Evolutionary conservation across 1,140 invertebrate species (phyloP), one percentile per base, ranked within the genome.

Genomic region (Drosophila equinoxialis): DNA sequence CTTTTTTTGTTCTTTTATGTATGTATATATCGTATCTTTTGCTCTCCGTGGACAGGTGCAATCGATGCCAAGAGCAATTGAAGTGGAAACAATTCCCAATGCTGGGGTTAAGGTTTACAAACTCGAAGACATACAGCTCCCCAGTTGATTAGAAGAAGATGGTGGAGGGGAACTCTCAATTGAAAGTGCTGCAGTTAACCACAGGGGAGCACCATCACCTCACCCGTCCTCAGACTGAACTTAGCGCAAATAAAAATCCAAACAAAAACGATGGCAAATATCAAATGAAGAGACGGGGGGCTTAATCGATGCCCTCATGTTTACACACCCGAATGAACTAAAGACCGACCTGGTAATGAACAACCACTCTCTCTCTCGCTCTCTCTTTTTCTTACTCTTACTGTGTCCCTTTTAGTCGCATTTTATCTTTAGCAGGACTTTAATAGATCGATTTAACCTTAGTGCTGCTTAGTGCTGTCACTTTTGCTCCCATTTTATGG

Each of bases 61-160:
- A 86, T 81, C 83, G 83, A 86, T 82, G 72, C 79, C 66, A 62
- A 79, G 13, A 55, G 65, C 82, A 79, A 86, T 87, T 83, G 62
- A 87, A 82, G 66, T 79, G 78, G 73, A 85, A 86, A 74, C 59
- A 61, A 68, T 70, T 37, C 66, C 39, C 60, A 2, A 17, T 23
- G 55, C 26, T 48, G 59, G 42, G 54, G n/a, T 55, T 55, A 67
- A 65, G 42, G 66, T 11, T 8, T 59, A 35, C 8, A 35, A 30
- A 20, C 35, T 39, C 57, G 48, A 45, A n/a, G 64, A 60, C 45
- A 71, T 61, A 64, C 61, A 58, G 64, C 23, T 54, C 59, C 68
- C 54, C 45, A 61, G 68, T 35, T 65, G 65, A 11, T 37, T 59
- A 76, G 72, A 65, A 79, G 65, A 64, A 6, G 13, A 17, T 2